Conservation (phyloP, 1,140 invertebrate species). For the Bombus pascuorum region DNA sequence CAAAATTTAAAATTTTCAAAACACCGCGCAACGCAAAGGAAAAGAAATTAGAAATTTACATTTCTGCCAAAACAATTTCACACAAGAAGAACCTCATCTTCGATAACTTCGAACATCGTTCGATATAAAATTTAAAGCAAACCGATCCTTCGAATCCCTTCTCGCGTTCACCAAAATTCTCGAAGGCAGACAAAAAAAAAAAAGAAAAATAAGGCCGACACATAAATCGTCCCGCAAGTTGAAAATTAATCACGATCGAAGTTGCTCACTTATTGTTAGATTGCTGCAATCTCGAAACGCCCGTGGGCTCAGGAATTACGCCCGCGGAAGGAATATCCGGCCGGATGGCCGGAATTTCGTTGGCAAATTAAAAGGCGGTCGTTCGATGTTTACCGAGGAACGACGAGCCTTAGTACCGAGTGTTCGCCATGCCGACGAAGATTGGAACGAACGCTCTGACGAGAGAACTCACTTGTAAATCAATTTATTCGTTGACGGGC, state of each 20-base stretch:
- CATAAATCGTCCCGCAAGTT: not conserved
- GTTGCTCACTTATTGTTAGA: not conserved
- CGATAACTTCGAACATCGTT: not conserved
- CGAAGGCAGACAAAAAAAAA: not conserved
- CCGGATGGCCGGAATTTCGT: not conserved
- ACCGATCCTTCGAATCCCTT: not conserved
- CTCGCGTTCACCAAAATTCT: not conserved
- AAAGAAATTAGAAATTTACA: not conserved
- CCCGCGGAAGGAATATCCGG: constrained; percentile 13
- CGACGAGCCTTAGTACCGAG: not conserved
- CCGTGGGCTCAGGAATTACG: constrained; percentile 18
- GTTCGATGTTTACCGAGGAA: constrained; percentile 7
- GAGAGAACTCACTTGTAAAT: constrained; percentile 39
- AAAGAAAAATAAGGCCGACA: not conserved
- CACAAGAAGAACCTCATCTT: not conserved
- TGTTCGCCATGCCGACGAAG: not conserved
- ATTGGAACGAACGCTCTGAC: constrained; percentile 22
- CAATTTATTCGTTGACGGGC: constrained; percentile 46
- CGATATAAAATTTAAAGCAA: not conserved
- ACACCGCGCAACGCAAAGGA: not conserved
- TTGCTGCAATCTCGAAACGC: constrained; percentile 5
- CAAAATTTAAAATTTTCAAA: not conserved
- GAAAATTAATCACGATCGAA: constrained; percentile 16
- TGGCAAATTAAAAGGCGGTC: constrained; percentile 20
- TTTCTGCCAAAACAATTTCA: not conserved